A percentile compares a stretch with the other conserved stretches of the same genome.
These are phyloP conservation scores for Rousettus madagascariensis DNA, from an alignment of 2,797 vertebrate species.

Conservation along the genomic window DNA sequence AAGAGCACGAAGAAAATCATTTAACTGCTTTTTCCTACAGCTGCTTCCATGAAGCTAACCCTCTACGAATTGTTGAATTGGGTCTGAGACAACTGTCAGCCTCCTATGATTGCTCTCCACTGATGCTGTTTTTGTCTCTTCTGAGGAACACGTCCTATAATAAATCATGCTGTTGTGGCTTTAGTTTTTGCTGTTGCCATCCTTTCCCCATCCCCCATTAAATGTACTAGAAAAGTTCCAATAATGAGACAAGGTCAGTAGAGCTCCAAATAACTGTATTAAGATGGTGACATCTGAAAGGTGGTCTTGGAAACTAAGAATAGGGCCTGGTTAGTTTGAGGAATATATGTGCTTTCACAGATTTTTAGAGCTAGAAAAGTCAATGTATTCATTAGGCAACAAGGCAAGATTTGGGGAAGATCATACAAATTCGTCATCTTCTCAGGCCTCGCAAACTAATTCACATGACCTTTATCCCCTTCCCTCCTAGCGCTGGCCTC, in stretches of 20 bases:
- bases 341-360: background rate
- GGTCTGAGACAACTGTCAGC: conserved; percentile 30
- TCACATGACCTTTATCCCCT: background rate
- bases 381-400: background rate
- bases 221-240: conserved; percentile 31
- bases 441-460: background rate
- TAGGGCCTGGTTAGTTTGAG: background rate
- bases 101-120: conserved; percentile 12
- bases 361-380: background rate
- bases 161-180: conserved; percentile 37
- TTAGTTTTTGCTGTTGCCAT: background rate
- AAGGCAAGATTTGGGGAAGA: background rate
- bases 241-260: background rate
- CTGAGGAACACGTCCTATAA: conserved; percentile 20
- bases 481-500: background rate
- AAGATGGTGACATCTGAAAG: background rate
- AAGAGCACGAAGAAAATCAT: conserved; percentile 67
- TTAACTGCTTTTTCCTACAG: conserved; percentile 53
- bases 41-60: background rate
- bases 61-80: background rate
- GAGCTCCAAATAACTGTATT: background rate
- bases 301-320: background rate
- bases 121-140: conserved; percentile 38
- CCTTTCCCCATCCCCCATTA: background rate
- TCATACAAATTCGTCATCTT: background rate